These are phyloP conservation scores for Blastobasis lacticolella DNA, from an alignment of 2,888 invertebrate species.

Conservation along the genomic window DNA sequence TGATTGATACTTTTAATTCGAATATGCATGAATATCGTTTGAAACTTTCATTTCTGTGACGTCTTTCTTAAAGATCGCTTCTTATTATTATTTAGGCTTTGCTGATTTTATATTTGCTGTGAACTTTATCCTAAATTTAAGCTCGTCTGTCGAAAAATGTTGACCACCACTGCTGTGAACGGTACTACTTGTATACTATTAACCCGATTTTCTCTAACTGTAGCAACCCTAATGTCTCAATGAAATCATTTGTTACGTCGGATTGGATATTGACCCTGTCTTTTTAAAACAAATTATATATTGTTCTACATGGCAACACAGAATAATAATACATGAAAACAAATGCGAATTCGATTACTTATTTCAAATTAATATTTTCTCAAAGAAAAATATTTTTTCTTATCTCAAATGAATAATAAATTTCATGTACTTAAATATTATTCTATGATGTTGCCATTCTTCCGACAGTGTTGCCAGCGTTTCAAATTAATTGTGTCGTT, in stretches of 20 bases:
- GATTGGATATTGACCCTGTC: slow-evolving; percentile 49
- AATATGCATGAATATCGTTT: slow-evolving; percentile 29
- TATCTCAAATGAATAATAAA: too few relatives aligned
- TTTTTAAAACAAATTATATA: slow-evolving; percentile 11
- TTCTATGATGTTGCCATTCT: slow-evolving; percentile 26
- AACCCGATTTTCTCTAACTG: too few relatives aligned
- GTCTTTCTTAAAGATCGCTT: slow-evolving; percentile 43
- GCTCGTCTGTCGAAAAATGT: too few relatives aligned
- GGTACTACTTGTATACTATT: too few relatives aligned
- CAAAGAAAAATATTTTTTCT: too few relatives aligned
- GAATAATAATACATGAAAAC: slow-evolving; percentile 18
- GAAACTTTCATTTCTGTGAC: slow-evolving; percentile 22
- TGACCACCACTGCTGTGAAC: too few relatives aligned
- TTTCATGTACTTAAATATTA: slow-evolving; percentile 6
- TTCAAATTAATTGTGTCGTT: not conserved
- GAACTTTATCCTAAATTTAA: not conserved
- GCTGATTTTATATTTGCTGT: slow-evolving; percentile 13
- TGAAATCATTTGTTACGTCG: slow-evolving; percentile 45
- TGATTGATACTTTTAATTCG: too few relatives aligned
- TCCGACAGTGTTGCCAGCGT: not conserved
- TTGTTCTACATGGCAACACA: slow-evolving; percentile 31
- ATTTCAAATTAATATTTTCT: too few relatives aligned
- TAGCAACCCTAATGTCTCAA: slow-evolving; percentile 24
- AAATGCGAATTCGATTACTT: too few relatives aligned
- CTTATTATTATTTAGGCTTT: slow-evolving; percentile 65